These are phyloP conservation scores for Podocnemis expansa DNA, from an alignment of 2,113 vertebrate species.

Conservation along the genomic window DNA sequence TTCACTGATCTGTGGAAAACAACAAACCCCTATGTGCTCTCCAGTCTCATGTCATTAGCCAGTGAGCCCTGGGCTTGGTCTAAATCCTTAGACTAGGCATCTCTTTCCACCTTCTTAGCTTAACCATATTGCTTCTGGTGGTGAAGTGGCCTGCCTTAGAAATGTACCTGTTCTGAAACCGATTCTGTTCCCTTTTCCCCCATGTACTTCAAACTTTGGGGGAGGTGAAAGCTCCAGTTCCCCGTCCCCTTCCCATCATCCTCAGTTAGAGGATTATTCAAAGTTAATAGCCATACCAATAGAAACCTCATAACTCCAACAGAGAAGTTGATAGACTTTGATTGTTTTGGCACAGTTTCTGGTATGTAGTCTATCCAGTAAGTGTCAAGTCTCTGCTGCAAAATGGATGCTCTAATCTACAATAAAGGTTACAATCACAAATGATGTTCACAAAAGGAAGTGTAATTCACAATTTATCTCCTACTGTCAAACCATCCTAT, in stretches of 20 bases:
- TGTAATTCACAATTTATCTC: not conserved
- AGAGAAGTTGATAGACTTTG: not conserved
- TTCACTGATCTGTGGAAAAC: too few relatives aligned
- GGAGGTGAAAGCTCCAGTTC: not conserved
- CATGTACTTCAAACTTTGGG: not conserved
- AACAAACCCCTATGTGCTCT: too few relatives aligned
- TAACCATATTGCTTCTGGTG: not conserved
- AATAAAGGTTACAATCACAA: not conserved
- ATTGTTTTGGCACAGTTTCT: not conserved
- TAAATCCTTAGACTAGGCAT: not conserved
- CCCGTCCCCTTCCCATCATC: not conserved
- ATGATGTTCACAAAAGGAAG: not conserved
- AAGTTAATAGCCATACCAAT: not conserved
- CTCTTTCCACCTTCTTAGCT: not conserved
- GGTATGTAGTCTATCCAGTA: not conserved
- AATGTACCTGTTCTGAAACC: not conserved
- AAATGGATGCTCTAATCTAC: not conserved
- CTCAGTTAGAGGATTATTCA: not conserved
- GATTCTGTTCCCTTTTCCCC: not conserved
- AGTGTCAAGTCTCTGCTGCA: not conserved
- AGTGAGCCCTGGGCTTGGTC: too few relatives aligned
- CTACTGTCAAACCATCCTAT: not conserved
- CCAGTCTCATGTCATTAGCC: too few relatives aligned
- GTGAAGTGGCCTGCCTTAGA: not conserved
- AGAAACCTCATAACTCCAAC: not conserved